phyloP scores from a whole-genome alignment of 2,113 vertebrate species.

The Otocyon megalotis region DNA sequence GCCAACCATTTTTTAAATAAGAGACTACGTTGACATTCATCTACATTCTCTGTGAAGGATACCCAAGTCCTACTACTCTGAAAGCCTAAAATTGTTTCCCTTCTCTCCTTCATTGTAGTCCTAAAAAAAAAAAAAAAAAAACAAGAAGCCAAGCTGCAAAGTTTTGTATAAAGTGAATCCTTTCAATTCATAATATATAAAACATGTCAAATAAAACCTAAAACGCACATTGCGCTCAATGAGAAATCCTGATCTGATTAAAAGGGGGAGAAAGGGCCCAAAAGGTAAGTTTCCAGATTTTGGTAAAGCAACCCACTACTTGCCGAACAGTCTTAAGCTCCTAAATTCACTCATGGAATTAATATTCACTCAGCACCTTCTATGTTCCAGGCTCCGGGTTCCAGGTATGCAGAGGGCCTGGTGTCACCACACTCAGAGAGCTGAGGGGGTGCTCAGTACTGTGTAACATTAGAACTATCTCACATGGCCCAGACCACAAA shows the following conservation, averaged over 20 bases:
- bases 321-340: background rate
- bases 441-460: background rate
- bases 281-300: background rate
- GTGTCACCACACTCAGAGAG: background rate
- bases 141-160: background rate
- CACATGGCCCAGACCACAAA: background rate
- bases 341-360: background rate
- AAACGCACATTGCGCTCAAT: background rate
- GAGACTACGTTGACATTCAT: background rate
- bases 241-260: conserved; percentile 13
- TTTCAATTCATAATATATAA: background rate
- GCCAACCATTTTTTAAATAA: background rate
- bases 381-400: background rate
- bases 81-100: background rate
- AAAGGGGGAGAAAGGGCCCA: background rate
- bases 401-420: background rate
- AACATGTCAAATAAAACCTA: background rate
- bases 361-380: background rate
- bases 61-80: background rate
- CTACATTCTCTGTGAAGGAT: background rate
- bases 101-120: background rate
- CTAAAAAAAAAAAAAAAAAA: conserved; percentile 11
- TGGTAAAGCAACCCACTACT: background rate
- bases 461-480: background rate
- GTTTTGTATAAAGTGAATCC: conserved; percentile 2